Evolutionary conservation across 2,113 vertebrate species (phyloP).

Genomic region (Silurus meridionalis): DNA sequence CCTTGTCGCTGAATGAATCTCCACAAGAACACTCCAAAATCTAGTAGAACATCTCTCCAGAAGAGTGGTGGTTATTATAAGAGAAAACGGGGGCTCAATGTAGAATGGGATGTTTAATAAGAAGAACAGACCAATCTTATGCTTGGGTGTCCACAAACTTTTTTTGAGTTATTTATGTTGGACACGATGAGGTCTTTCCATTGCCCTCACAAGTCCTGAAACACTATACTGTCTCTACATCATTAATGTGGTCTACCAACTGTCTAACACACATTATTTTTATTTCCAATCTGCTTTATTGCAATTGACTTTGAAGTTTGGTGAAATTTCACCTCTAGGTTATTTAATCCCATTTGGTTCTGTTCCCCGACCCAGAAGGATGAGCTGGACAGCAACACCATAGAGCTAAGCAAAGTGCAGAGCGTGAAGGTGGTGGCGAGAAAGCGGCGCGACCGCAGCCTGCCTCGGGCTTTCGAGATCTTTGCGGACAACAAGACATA

Average conservation of each 20-base stretch:
- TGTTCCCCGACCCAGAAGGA: slow-evolving; percentile 79
- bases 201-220: too few relatives aligned
- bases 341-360: background rate
- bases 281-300: background rate
- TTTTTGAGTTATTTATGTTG: too few relatives aligned
- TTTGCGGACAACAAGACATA: slow-evolving; percentile 90
- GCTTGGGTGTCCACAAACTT: too few relatives aligned
- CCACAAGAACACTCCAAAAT: too few relatives aligned
- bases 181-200: too few relatives aligned
- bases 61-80: too few relatives aligned
- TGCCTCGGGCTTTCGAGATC: slow-evolving; percentile 94
- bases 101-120: too few relatives aligned
- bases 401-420: slow-evolving; percentile 96
- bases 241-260: background rate
- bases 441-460: slow-evolving; percentile 84
- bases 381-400: slow-evolving; percentile 84
- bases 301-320: background rate
- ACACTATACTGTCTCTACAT: background rate
- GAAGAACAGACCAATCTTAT: too few relatives aligned
- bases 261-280: background rate
- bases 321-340: background rate
- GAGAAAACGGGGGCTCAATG: too few relatives aligned
- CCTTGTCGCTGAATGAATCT: too few relatives aligned
- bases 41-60: too few relatives aligned
- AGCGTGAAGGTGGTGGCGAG: slow-evolving; percentile 87